Evolutionary conservation across 2,797 vertebrate species (phyloP).

Genomic region (Cygnus olor): DNA sequence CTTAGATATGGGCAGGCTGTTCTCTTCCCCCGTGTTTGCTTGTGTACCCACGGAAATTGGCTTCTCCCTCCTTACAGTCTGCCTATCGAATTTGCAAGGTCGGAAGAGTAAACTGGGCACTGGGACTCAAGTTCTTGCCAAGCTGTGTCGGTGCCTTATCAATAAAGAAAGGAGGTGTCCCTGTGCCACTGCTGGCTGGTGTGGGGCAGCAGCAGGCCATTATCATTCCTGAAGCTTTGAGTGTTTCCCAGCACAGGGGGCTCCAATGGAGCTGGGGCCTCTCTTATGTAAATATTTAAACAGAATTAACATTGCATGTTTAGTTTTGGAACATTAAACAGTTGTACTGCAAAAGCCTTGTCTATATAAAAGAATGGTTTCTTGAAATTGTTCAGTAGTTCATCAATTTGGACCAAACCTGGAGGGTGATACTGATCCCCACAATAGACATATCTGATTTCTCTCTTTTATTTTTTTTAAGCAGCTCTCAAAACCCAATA

Average conservation of each 20-base stretch:
- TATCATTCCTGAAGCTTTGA: background rate
- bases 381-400: background rate
- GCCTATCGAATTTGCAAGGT: background rate
- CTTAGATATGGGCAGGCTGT: background rate
- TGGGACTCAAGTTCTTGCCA: background rate
- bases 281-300: conserved; percentile 1
- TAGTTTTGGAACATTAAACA: conserved; percentile 18
- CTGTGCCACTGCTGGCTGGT: background rate
- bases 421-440: background rate
- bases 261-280: background rate
- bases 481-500: background rate
- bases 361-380: background rate
- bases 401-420: background rate
- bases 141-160: background rate
- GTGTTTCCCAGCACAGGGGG: background rate
- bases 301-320: background rate
- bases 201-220: background rate
- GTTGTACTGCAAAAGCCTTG: background rate
- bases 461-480: background rate
- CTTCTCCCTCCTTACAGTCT: background rate
- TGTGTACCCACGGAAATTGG: background rate
- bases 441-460: background rate
- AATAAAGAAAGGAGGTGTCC: background rate
- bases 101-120: background rate
- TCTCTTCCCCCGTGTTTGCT: background rate